These are phyloP conservation scores for Tachysurus fulvidraco DNA, from an alignment of 2,113 vertebrate species.

Conservation along the genomic window DNA sequence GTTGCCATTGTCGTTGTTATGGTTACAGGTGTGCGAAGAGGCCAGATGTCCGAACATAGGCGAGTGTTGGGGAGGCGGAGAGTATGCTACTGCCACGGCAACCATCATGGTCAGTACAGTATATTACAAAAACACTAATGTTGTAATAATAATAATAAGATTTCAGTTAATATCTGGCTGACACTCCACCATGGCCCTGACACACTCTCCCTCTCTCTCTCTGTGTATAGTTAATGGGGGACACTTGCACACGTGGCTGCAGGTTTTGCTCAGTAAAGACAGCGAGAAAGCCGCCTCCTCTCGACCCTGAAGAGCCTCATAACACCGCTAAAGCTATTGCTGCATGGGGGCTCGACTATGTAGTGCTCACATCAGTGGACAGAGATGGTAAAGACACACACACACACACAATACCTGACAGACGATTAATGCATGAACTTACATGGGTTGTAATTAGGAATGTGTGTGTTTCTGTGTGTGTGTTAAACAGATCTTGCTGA, in stretches of 20 bases:
- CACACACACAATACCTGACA: not conserved
- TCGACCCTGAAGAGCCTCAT: slow-evolving; percentile 85
- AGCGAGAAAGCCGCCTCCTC: slow-evolving; percentile 80
- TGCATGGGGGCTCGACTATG: slow-evolving; percentile 95
- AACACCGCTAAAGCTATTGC: slow-evolving; percentile 90
- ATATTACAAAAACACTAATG: not conserved
- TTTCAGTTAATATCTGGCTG: too few species aligned
- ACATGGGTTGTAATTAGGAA: not conserved
- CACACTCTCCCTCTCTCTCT: not conserved
- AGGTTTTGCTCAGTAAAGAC: slow-evolving; percentile 97
- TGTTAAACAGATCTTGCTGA: slow-evolving; percentile 83
- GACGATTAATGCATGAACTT: not conserved
- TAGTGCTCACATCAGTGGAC: slow-evolving; percentile 96
- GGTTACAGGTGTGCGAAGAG: slow-evolving; percentile 91
- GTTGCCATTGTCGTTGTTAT: not conserved
- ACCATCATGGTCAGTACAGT: slow-evolving; percentile 90
- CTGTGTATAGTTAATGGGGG: slow-evolving; percentile 86
- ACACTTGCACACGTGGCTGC: slow-evolving; percentile 96
- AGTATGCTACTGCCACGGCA: slow-evolving; percentile 90
- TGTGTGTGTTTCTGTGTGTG: not conserved
- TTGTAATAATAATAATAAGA: too few species aligned
- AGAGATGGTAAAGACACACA: slow-evolving; percentile 81
- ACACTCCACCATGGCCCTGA: not conserved
- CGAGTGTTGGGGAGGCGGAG: slow-evolving; percentile 97
- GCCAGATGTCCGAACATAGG: slow-evolving; percentile 97